A percentile compares a stretch with the other conserved stretches of the same genome.
These are phyloP conservation scores for Macrochelys suwanniensis DNA, from an alignment of 2,797 vertebrate genomes.

Conservation along the genomic window DNA sequence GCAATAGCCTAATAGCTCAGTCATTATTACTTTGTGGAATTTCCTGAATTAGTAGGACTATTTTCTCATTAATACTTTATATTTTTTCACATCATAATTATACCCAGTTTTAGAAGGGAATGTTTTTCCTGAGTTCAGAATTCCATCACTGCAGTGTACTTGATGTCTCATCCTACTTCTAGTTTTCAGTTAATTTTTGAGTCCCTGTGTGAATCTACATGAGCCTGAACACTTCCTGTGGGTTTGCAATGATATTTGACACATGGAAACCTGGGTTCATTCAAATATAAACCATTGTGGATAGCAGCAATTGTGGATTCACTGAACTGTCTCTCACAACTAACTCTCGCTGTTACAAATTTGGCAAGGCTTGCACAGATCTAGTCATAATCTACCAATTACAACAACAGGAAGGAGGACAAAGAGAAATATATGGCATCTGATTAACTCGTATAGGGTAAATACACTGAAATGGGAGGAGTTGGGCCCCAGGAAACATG, in stretches of 20 bases:
- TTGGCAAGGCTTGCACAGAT: neutral
- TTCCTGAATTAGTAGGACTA: neutral
- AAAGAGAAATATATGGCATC: neutral
- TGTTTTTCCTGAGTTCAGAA: neutral
- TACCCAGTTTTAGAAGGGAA: fast-evolving
- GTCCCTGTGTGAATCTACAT: neutral
- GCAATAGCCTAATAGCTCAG: too few relatives aligned
- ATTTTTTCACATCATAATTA: neutral
- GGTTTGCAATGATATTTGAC: neutral
- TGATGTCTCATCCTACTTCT: neutral
- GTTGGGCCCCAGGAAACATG: neutral
- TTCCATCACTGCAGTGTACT: neutral
- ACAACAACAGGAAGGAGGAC: neutral
- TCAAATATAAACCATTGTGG: neutral
- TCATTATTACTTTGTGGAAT: neutral
- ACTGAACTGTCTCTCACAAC: neutral
- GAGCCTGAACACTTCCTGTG: neutral
- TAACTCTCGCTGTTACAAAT: neutral
- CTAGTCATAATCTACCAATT: neutral
- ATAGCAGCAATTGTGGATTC: neutral
- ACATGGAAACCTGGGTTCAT: neutral
- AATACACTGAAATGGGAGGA: neutral
- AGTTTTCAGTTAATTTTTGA: neutral
- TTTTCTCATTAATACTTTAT: neutral
- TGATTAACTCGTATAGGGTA: neutral